Base-by-base conservation (phyloP, 2,113 vertebrate species). In the Elephas maximus region DNA sequence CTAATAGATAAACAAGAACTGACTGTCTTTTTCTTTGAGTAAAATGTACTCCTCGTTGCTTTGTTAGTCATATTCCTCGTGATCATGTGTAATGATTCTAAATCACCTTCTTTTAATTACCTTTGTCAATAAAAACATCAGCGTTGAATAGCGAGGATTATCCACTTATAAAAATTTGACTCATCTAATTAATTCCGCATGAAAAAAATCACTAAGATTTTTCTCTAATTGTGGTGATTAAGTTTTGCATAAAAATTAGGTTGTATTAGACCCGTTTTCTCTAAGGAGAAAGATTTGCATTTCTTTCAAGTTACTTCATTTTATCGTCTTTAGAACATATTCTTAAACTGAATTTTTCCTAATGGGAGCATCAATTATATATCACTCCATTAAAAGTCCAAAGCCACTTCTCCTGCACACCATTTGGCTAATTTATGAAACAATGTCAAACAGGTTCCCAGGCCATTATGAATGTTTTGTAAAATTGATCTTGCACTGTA, bases 351-450 rank as follows among this genome's bases (percentile, higher is more conserved):
- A 37, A 11, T 26, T 8, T 4, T 51, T 21, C 44, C 65, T 24
- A 0, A 0, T 0, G 3, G 67, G 74, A 41, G 0, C 21, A 2
- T 30, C 18, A 23, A 0, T 21, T 15, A 0, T 2, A 18, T 14
- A 2, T 5, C 10, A 0, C 14, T n/a, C 24, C 23, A 8, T 33
- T 33, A 7, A 3, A 45, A 24, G 12, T 8, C 28, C 33, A 7
- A 57, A 26, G 67, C 11, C 2, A 51, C 53, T 8, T 8, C 51
- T 21, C 7, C 45, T 8, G 20, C 11, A 26, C 11, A 2, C 10
- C 1, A 0, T 10, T 0, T 2, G 26, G 69, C 71, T 41, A 57
- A 53, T 30, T 74, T 8, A 21, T 37, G 37, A 26, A 33, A 4
- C 11, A 7, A 24, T 3, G 11, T 4, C 14, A 60, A 14, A 62